Evolutionary conservation across 2,797 vertebrate genomes (phyloP).

Genomic region (Melanotaenia parkinsoni): DNA sequence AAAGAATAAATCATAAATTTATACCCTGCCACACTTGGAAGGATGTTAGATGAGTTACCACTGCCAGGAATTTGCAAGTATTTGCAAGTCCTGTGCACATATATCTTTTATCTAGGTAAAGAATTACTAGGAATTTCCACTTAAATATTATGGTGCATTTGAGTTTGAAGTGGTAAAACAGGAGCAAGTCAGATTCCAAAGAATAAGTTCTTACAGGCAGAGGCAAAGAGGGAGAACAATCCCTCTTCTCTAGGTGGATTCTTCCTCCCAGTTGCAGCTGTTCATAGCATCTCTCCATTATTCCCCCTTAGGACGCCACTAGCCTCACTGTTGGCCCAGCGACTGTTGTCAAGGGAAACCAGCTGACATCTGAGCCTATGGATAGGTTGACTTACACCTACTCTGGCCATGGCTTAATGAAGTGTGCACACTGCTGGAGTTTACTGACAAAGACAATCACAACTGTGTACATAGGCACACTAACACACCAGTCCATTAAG

Average conservation of each 20-base stretch:
- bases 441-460: conserved; percentile 49
- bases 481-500: conserved; percentile 58
- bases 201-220: conserved; percentile 30
- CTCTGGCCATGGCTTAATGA: conserved; percentile 72
- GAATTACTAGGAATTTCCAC: conserved; percentile 33
- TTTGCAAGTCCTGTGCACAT: conserved; percentile 28
- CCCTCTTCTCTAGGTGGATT: conserved; percentile 44
- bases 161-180: conserved; percentile 21
- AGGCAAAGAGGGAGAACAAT: conserved; percentile 23
- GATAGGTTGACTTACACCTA: conserved; percentile 66
- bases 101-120: conserved; percentile 36
- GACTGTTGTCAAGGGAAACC: conserved; percentile 77
- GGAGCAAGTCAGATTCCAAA: conserved; percentile 23
- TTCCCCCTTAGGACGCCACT: conserved; percentile 53
- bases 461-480: conserved; percentile 38
- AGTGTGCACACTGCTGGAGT: conserved; percentile 61
- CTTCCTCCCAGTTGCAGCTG: conserved; percentile 63
- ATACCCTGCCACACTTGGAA: background rate
- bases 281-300: conserved; percentile 49
- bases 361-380: conserved; percentile 57
- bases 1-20: background rate
- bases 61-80: conserved; percentile 32
- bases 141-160: conserved; percentile 16
- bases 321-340: conserved; percentile 65
- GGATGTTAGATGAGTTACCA: conserved; percentile 38